Percentiles rank a stretch among this genome's conserved stretches.
phyloP scores from a whole-genome alignment of 2,888 invertebrate species.

The Drosophila gaucha region DNA sequence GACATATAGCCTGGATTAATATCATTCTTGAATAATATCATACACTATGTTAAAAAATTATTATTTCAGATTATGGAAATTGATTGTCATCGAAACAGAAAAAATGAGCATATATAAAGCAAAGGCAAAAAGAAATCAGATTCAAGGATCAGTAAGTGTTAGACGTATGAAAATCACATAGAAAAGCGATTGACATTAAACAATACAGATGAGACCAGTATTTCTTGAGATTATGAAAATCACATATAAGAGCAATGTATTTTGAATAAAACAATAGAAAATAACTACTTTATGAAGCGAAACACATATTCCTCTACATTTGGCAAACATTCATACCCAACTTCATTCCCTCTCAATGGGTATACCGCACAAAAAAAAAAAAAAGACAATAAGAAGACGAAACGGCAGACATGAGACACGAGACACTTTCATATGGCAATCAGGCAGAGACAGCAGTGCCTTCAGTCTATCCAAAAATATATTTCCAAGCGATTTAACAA shows the following conservation, averaged over 20 bases:
- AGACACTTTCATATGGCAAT: conserved; percentile 52
- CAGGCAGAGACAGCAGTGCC: conserved; percentile 29
- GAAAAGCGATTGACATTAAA: background rate
- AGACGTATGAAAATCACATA: background rate
- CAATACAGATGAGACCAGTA: no score
- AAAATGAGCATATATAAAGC: background rate
- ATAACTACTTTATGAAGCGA: no score
- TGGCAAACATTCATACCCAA: background rate
- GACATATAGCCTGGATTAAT: no score
- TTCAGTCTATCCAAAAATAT: conserved; percentile 36
- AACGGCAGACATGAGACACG: conserved; percentile 22
- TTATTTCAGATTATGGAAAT: no score
- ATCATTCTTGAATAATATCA: no score
- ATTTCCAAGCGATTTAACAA: conserved; percentile 75
- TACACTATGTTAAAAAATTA: no score
- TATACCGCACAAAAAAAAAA: background rate
- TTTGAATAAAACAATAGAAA: no score
- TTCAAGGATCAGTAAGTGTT: background rate
- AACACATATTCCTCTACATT: no score
- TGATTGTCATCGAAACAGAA: no score
- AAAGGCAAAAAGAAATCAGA: background rate
- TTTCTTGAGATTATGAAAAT: no score
- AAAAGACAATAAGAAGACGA: conserved; percentile 19
- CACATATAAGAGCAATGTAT: background rate
- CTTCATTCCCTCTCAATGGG: background rate